A percentile compares a stretch with the other conserved stretches of the same genome.
These are phyloP conservation scores for Netelia inedita DNA, from an alignment of 2,888 invertebrate genomes.

Conservation along the genomic window DNA sequence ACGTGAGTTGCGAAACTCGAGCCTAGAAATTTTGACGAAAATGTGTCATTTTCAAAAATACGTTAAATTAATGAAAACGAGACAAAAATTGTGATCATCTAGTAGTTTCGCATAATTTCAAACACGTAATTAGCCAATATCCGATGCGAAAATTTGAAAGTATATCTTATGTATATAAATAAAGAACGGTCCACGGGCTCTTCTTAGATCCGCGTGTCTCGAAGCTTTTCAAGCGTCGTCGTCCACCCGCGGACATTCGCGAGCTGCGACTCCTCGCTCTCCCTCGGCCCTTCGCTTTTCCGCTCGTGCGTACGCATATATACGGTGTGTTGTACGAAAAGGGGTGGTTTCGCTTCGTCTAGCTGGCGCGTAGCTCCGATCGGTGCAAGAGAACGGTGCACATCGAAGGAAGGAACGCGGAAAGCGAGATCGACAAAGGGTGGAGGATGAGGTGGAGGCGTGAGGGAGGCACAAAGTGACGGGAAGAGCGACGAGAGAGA, in stretches of 20 bases:
- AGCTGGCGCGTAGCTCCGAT: slow-evolving; percentile 49
- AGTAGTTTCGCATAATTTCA: too few relatives aligned
- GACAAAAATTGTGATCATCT: too few relatives aligned
- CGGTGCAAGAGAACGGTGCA: slow-evolving; percentile 48
- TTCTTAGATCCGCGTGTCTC: slow-evolving; percentile 11
- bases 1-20: too few relatives aligned
- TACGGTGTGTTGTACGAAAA: slow-evolving; percentile 23
- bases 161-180: background rate
- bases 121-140: too few relatives aligned
- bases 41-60: too few relatives aligned
- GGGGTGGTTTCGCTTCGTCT: slow-evolving; percentile 36
- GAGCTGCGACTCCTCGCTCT: slow-evolving; percentile 34
- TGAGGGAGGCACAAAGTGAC: slow-evolving; percentile 54
- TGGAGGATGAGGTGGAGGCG: slow-evolving; percentile 62
- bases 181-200: too few relatives aligned
- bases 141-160: too few relatives aligned
- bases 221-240: slow-evolving; percentile 19
- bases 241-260: slow-evolving; percentile 61
- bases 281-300: slow-evolving; percentile 20
- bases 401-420: slow-evolving; percentile 45
- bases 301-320: slow-evolving; percentile 31
- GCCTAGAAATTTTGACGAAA: too few relatives aligned
- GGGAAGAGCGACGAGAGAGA: slow-evolving; percentile 46
- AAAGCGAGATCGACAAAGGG: slow-evolving; percentile 36
- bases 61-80: too few relatives aligned